phyloP scores from a whole-genome alignment of 2,113 vertebrate species.

The Crypturellus undulatus region DNA sequence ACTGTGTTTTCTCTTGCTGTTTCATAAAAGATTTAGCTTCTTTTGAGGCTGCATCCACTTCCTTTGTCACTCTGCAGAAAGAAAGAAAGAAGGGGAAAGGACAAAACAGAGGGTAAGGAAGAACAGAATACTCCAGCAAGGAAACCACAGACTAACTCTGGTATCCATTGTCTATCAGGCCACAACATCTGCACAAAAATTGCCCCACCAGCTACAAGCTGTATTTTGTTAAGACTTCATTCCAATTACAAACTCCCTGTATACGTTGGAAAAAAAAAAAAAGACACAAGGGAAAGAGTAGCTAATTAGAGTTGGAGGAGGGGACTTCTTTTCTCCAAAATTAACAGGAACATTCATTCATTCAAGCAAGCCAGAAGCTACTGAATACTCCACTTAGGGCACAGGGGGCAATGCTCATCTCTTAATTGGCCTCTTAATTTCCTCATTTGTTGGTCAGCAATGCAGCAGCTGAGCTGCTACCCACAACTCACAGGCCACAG shows the following conservation, averaged over 20 bases:
- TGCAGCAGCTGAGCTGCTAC: constrained; percentile 18
- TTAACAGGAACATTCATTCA: constrained; percentile 13
- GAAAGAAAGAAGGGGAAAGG: neutral
- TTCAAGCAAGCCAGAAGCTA: constrained; percentile 21
- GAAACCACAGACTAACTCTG: neutral
- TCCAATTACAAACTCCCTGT: neutral
- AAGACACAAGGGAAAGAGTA: neutral
- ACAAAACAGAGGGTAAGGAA: neutral
- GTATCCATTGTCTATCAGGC: neutral
- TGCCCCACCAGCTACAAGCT: neutral
- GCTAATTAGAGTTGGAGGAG: constrained; percentile 20
- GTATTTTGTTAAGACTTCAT: neutral
- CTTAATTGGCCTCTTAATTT: constrained; percentile 49
- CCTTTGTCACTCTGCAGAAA: constrained; percentile 88
- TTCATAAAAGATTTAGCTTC: constrained; percentile 91
- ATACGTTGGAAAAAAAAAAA: neutral
- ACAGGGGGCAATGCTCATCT: constrained; percentile 30
- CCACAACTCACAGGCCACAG: fast-evolving
- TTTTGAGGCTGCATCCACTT: constrained; percentile 89
- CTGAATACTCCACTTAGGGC: constrained; percentile 5
- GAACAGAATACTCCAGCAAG: neutral
- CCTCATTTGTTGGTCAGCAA: constrained; percentile 44
- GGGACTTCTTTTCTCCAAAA: neutral
- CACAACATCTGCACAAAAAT: neutral
- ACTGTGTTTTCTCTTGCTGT: constrained; percentile 76